Evolutionary conservation across 2,797 vertebrate genomes (phyloP).

Genomic region (Muscicapa comitata): DNA sequence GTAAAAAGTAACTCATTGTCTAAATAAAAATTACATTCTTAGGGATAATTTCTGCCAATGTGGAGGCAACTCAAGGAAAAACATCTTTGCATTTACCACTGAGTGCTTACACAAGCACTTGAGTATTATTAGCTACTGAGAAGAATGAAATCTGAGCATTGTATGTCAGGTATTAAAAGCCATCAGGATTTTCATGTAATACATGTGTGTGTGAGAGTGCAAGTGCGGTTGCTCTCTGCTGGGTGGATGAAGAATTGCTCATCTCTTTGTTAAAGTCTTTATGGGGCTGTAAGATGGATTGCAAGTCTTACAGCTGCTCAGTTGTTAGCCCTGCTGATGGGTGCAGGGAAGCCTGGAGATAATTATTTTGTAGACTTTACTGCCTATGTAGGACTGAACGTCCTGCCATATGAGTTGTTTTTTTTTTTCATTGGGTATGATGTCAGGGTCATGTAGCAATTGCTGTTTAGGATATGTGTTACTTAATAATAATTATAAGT

Average conservation of each 20-base stretch:
- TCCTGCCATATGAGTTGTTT: not conserved
- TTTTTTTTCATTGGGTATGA: not conserved
- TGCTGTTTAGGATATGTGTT: not conserved
- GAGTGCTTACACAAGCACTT: not conserved
- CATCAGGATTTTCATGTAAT: not conserved
- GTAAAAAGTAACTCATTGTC: not conserved
- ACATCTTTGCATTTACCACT: not conserved
- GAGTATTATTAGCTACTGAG: not conserved
- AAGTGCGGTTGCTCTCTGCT: constrained; percentile 59
- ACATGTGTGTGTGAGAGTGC: not conserved
- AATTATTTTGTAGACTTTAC: not conserved
- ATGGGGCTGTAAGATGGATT: not conserved
- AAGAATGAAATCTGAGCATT: not conserved
- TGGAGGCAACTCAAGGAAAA: not conserved
- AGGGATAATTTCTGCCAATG: not conserved
- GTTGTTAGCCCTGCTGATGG: not conserved
- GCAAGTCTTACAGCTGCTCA: not conserved
- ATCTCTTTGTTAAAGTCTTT: constrained; percentile 22
- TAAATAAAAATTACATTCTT: not conserved
- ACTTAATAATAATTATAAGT: constrained; percentile 24
- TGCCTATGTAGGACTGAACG: not conserved
- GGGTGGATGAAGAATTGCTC: constrained; percentile 50
- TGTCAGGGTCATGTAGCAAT: constrained; percentile 1
- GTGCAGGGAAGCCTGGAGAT: not conserved
- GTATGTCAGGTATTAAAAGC: not conserved